Base-by-base conservation (phyloP, 2,888 invertebrate species). In the Eupithecia inturbata region DNA sequence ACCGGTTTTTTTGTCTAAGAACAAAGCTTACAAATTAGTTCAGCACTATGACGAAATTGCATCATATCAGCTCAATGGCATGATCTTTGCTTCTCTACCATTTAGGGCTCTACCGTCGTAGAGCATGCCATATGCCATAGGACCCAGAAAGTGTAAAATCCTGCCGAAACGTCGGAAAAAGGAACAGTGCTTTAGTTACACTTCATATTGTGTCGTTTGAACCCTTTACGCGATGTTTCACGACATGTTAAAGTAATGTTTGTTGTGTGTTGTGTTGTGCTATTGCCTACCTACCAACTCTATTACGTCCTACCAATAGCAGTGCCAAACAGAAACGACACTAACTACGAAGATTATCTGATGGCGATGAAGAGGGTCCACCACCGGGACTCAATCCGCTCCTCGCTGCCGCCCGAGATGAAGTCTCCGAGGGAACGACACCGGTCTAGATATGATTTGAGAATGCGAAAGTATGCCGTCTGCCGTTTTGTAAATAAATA, bases 361-460 rank as follows among this genome's bases (percentile, higher is more conserved):
- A 81, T 83, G 79, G 90, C 89, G 0, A 88, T 91, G 87, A 90
- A 89, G 79, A 77, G 86, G 28, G 82, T 86, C 0, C 83, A 85
- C 10, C 81, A 57, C 26, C 22, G 84, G 36, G 75, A 81, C 0
- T 81, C 82, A 2, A 66, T 57, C 26, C 77, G 78, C 5, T 67
- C 49, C 2, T 74, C 77, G 0, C 33, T 77, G 9, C 76, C 82
- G 1, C 45, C 41, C 0, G 83, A 85, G 28, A 82, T 86, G 74
- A 78, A 79, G 76, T 78, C 87, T 3, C 87, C 90, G 1, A 80
- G 88, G 26, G 88, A 84, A 49, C 84, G 89, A 0, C 83, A 84
- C 41, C 81, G 88, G n/a, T 79, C 14, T 10, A 67, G 33, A 36
- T 33, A 68, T 75, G 10, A 81, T 63, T 19, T 62, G 31, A 62